A percentile compares a stretch with the other conserved stretches of the same genome.
Conservation (phyloP, 2,797 vertebrate species). For the Notolepis coatsorum region DNA sequence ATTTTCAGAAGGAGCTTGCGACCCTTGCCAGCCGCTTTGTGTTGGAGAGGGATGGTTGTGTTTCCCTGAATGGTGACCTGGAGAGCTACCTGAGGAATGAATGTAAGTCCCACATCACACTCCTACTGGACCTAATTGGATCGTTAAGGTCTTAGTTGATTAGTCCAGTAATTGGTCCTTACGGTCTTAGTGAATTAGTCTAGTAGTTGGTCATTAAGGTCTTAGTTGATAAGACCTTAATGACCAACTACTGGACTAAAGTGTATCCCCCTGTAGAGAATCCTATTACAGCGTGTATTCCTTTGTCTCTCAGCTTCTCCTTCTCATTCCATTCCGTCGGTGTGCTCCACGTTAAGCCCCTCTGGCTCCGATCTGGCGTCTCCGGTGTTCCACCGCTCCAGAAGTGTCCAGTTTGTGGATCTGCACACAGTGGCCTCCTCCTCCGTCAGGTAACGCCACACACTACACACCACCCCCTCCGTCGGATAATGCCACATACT, state of each 20-base stretch:
- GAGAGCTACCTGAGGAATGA: slow-evolving; percentile 83
- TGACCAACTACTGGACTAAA: no score
- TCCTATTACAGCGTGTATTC: no score
- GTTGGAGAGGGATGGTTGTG: slow-evolving; percentile 83
- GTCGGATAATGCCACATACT: background rate
- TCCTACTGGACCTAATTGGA: background rate
- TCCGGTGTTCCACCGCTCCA: slow-evolving; percentile 65
- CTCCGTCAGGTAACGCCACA: slow-evolving; percentile 71
- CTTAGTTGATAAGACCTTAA: no score
- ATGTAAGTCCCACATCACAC: slow-evolving; percentile 71
- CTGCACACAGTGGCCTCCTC: slow-evolving; percentile 88
- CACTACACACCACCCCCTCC: background rate
- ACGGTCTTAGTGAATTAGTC: background rate
- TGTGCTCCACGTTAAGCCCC: slow-evolving; percentile 28
- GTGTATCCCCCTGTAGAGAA: no score
- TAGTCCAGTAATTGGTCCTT: background rate
- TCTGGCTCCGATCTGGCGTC: slow-evolving; percentile 83
- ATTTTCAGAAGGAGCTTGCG: slow-evolving; percentile 86
- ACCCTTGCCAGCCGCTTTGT: slow-evolving; percentile 85
- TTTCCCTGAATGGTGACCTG: slow-evolving; percentile 82
- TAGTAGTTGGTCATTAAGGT: no score
- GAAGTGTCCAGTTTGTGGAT: slow-evolving; percentile 86
- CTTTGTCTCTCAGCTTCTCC: slow-evolving; percentile 23
- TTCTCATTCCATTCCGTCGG: slow-evolving; percentile 62
- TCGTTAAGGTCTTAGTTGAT: no score